Base-by-base conservation (phyloP, 1,140 invertebrate genomes). In the Nylanderia fulva region DNA sequence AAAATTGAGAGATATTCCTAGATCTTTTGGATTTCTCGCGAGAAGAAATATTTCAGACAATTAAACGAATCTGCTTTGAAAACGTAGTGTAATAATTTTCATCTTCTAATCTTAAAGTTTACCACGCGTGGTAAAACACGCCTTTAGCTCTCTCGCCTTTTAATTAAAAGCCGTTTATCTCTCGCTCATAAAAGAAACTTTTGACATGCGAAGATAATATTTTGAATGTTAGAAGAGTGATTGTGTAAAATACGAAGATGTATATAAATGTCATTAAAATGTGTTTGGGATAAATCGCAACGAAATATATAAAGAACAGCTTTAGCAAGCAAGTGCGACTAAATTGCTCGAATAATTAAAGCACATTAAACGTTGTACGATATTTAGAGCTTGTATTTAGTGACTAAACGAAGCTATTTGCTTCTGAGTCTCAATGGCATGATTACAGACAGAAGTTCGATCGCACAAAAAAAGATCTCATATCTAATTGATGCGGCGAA, bases 151-250 rank as follows among this genome's bases (percentile, higher is more conserved):
- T n/a, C 6, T n/a, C 36, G 6, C 29, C 29, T 39, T 74, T 56
- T 56, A 74, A 74, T 56, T 39, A 56, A 74, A n/a, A 72, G 8
- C 33, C 29, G 39, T 56, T 72, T 39, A 21, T 72, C 52, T 56
- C 18, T 29, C 45, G 68, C 48, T 72, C 29, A 33, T n/a, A 36
- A 36, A 36, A 15, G 33, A 21, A 36, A 18, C n/a, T 27, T 56
- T 1, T 36, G 69, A 8, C 21, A 33, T 7, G 27, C 48, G n/a
- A 54, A 33, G 69, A 48, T 48, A 69, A 69, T 45, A 18, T 42
- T 42, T 24, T 69, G 29, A 68, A 66, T 27, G n/a, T 4, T 42
- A 39, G 24, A 68, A 69, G 15, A 69, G 15, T 48, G 42, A 69
- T 69, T 13, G 42, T 48, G 39, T 45, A 13, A 3, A 33, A 33